phyloP scores from a whole-genome alignment of 2,888 invertebrate species.

The Silvanus unidentatus region DNA sequence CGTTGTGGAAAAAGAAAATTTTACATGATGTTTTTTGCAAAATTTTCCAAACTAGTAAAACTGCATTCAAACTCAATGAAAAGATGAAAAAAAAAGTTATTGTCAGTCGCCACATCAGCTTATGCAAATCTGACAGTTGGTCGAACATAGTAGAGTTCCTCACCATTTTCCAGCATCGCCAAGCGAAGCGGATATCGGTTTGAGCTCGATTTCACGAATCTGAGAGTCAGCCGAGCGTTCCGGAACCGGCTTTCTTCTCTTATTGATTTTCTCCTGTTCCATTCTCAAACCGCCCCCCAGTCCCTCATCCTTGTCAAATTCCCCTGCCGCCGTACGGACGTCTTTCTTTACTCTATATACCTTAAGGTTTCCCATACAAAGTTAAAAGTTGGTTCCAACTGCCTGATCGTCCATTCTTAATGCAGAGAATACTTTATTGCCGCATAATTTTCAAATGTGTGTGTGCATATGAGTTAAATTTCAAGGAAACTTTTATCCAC shows the following conservation, averaged over 20 bases:
- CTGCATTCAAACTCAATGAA: background rate
- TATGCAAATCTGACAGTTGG: conserved; percentile 42
- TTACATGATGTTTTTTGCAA: no score
- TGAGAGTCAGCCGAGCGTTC: conserved; percentile 49
- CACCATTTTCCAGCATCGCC: conserved; percentile 45
- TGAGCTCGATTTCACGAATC: conserved; percentile 49
- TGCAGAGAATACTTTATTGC: no score
- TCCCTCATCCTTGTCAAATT: conserved; percentile 31
- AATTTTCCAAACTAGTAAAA: no score
- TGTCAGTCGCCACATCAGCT: conserved; percentile 5
- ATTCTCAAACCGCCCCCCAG: conserved; percentile 27
- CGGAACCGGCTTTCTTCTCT: conserved; percentile 49
- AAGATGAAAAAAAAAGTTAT: conserved; percentile 2
- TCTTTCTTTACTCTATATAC: conserved; percentile 13
- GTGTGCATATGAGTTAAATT: no score
- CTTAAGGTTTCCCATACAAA: conserved; percentile 26
- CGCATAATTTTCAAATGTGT: no score
- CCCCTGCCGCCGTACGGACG: conserved; percentile 25
- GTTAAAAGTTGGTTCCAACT: conserved; percentile 27
- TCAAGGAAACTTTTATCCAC: no score
- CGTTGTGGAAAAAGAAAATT: no score
- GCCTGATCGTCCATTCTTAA: conserved; percentile 19
- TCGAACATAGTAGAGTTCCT: conserved; percentile 39
- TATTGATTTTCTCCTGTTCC: conserved; percentile 46
- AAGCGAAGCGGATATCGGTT: conserved; percentile 46